These are phyloP conservation scores for Agrotis puta DNA, from an alignment of 2,888 invertebrate genomes.

Conservation along the genomic window DNA sequence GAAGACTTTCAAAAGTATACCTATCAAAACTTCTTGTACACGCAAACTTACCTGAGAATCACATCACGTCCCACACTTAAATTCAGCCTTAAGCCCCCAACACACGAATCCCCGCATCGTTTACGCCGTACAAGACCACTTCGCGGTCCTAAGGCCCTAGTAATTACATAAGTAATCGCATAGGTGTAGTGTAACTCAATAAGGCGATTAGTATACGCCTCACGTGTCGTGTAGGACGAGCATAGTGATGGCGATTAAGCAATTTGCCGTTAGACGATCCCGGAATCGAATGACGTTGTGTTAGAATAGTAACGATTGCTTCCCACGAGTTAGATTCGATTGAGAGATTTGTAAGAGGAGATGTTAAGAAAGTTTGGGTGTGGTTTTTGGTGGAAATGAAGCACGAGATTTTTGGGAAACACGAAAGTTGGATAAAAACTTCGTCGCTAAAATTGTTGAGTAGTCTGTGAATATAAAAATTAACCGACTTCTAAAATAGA, in stretches of 20 bases:
- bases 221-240: slow-evolving; percentile 67
- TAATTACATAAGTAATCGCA: slow-evolving; percentile 71
- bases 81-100: slow-evolving; percentile 27
- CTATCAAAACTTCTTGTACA: neutral
- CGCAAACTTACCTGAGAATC: slow-evolving; percentile 11
- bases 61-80: slow-evolving; percentile 49
- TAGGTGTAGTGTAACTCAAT: slow-evolving; percentile 71
- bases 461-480: neutral
- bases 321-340: slow-evolving; percentile 42
- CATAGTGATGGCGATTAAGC: slow-evolving; percentile 62
- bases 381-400: slow-evolving; percentile 12
- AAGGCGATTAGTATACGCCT: slow-evolving; percentile 72
- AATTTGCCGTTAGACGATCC: slow-evolving; percentile 59
- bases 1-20: neutral
- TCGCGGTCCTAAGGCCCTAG: slow-evolving; percentile 59
- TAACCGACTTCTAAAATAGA: too few species aligned
- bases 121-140: slow-evolving; percentile 47
- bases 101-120: slow-evolving; percentile 37
- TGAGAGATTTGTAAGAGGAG: slow-evolving; percentile 29
- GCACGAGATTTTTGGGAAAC: neutral
- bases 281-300: slow-evolving; percentile 49
- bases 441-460: neutral
- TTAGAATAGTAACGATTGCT: slow-evolving; percentile 46
- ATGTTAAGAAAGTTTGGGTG: slow-evolving; percentile 2
- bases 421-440: neutral